Conservation (phyloP, 30 jellyfish, hydroid and myxozoan species). For the Hydra vulgaris region DNA sequence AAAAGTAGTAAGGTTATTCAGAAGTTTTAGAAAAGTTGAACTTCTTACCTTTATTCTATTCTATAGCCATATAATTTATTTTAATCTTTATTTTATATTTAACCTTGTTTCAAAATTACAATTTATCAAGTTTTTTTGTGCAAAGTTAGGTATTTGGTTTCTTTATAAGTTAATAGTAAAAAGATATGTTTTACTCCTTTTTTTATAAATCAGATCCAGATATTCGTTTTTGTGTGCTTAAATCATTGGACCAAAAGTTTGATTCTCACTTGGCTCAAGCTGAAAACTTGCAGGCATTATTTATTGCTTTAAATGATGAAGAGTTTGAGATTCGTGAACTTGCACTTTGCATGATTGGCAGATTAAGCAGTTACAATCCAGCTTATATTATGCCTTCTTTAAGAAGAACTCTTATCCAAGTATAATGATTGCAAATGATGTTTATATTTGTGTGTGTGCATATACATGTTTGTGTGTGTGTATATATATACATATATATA, state of each 20-base stretch:
- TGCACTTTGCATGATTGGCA: constrained; percentile 81
- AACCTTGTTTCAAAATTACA: too few relatives aligned
- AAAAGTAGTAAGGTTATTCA: too few relatives aligned
- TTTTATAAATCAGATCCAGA: constrained; percentile 53
- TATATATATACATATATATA: too few relatives aligned
- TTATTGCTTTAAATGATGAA: constrained; percentile 85
- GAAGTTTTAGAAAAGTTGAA: too few relatives aligned
- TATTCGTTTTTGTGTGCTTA: constrained; percentile 71
- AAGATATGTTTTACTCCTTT: background rate
- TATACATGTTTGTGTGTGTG: too few relatives aligned
- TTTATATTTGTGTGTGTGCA: too few relatives aligned
- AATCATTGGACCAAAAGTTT: constrained; percentile 72
- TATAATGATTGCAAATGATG: too few relatives aligned
- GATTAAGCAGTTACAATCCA: constrained; percentile 78
- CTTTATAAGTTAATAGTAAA: background rate
- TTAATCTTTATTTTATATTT: too few relatives aligned
- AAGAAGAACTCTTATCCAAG: constrained; percentile 80
- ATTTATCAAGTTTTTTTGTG: too few relatives aligned
- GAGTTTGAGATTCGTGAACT: constrained; percentile 79
- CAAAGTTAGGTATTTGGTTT: background rate
- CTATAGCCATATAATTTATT: too few relatives aligned
- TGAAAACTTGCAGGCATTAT: constrained; percentile 79
- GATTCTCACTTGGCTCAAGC: constrained; percentile 96
- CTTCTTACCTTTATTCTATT: too few relatives aligned
- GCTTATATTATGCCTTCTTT: constrained; percentile 89